Conservation (phyloP, 2,888 invertebrate species). For the Mythimna loreyi region DNA sequence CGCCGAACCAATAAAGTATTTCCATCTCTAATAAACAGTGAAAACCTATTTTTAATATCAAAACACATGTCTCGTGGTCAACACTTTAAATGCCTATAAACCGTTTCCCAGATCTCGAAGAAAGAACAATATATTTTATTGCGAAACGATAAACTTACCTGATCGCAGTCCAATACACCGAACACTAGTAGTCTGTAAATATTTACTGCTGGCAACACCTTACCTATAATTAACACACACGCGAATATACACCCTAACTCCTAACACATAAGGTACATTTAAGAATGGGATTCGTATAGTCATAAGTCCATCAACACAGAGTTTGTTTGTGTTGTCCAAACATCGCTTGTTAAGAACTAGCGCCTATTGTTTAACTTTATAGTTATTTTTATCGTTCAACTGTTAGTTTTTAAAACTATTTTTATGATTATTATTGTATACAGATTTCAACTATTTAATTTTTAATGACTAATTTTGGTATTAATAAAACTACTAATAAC, state of each 20-base stretch:
- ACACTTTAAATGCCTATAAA: constrained; percentile 38
- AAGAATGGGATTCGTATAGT: constrained; percentile 22
- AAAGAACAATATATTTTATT: constrained; percentile 53
- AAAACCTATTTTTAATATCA: constrained; percentile 19
- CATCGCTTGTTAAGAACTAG: constrained; percentile 69
- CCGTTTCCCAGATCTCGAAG: constrained; percentile 18
- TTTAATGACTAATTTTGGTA: constrained; percentile 14
- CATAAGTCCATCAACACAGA: constrained; percentile 71
- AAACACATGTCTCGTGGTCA: constrained; percentile 21
- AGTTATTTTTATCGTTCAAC: constrained; percentile 77
- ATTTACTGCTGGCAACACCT: constrained; percentile 76
- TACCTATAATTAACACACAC: constrained; percentile 55
- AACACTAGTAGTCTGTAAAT: constrained; percentile 69
- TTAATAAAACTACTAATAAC: constrained; percentile 9
- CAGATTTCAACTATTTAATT: constrained; percentile 33
- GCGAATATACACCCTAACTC: constrained; percentile 58
- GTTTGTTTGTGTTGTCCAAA: constrained; percentile 69
- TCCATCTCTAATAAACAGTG: background rate
- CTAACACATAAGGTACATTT: constrained; percentile 51
- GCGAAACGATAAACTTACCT: constrained; percentile 68
- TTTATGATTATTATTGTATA: constrained; percentile 71
- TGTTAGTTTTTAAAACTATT: constrained; percentile 61
- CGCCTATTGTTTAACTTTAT: constrained; percentile 77
- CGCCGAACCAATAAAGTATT: background rate
- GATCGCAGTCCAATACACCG: constrained; percentile 60